Base-by-base conservation (phyloP, 2,797 vertebrate species). In the Cuniculus paca region DNA sequence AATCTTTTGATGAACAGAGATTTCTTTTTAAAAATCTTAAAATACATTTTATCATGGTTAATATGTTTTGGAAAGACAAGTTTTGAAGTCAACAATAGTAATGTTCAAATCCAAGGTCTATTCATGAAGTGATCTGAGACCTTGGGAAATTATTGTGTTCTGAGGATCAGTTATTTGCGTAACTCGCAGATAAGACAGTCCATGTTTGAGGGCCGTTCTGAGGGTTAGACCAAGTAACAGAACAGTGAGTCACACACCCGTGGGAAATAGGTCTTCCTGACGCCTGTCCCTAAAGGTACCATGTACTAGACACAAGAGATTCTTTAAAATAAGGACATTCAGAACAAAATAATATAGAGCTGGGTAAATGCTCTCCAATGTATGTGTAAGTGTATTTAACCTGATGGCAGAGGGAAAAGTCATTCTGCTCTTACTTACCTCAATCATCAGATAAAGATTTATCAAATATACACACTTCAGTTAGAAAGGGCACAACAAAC, bases 91-190 rank as follows among this genome's bases (percentile, higher is more conserved):
- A 94, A 74, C 93, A 88, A 90, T 56, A 88, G 42, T 52, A 75
- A 68, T 87, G 22, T 85, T 72, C 68, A 83, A 86, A 94, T 65
- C 86, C 96, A 97, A 97, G 91, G 91, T 91, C 95, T 82, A 20
- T 50, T 63, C 6, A 52, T 22, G 75, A n/a, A 45, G 31, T 80
- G 12, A 36, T 80, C 75, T 56, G 58, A 95, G 94, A 93, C 96
- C 97, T 98, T 98, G 95, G 60, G 74, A 74, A 84, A 90, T 91
- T 19, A 16, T 14, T 60, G 48, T 80, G 12, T 45, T 50, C 11
- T 24, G 34, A 68, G 65, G n/a, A 90, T 92, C 70, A 93, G 60
- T 61, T 61, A 42, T 95, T 91, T 85, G 85, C 85, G 0, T 65
- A 82, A 89, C 50, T 88, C n/a, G 36, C 1, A 1, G 94, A 96